Percentiles rank a stretch among this genome's conserved stretches.
phyloP scores from a whole-genome alignment of 2,113 vertebrate genomes.

The Pedetes capensis region DNA sequence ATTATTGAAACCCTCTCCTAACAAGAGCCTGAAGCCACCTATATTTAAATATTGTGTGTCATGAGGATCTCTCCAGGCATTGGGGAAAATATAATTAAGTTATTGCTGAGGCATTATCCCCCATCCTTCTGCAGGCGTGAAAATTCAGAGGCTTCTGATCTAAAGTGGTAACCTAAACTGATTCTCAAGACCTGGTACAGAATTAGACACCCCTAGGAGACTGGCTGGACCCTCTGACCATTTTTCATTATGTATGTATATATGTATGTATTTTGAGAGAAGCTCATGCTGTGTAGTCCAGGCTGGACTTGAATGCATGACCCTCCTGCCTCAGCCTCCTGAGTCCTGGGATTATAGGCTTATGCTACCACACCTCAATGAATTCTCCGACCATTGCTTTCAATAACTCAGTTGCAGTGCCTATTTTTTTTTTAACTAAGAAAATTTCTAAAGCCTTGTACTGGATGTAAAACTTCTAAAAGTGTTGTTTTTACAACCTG shows the following conservation, averaged over 20 bases:
- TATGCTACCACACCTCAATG: too few relatives aligned
- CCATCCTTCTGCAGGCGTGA: neutral
- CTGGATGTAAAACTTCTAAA: neutral
- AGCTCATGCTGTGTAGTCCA: too few relatives aligned
- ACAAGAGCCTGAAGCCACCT: conserved; percentile 72
- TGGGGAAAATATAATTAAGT: conserved; percentile 61
- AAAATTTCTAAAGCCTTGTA: neutral
- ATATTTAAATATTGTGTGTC: conserved; percentile 69
- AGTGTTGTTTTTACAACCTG: neutral
- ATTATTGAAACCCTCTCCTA: conserved; percentile 79
- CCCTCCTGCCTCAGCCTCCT: too few relatives aligned
- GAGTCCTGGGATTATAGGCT: too few relatives aligned
- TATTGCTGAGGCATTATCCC: conserved; percentile 43
- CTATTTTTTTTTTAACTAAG: neutral
- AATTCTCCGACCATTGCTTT: too few relatives aligned
- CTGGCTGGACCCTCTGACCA: neutral
- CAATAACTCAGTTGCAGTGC: neutral
- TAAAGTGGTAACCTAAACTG: neutral
- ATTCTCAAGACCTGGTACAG: neutral
- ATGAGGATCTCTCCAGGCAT: conserved; percentile 51
- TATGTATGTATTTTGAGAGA: too few relatives aligned
- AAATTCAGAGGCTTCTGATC: neutral
- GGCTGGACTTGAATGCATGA: too few relatives aligned
- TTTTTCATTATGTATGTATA: too few relatives aligned
- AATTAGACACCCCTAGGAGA: neutral